Evolutionary conservation across 2,113 vertebrate genomes (phyloP).

Genomic region (Capricornis sumatraensis): DNA sequence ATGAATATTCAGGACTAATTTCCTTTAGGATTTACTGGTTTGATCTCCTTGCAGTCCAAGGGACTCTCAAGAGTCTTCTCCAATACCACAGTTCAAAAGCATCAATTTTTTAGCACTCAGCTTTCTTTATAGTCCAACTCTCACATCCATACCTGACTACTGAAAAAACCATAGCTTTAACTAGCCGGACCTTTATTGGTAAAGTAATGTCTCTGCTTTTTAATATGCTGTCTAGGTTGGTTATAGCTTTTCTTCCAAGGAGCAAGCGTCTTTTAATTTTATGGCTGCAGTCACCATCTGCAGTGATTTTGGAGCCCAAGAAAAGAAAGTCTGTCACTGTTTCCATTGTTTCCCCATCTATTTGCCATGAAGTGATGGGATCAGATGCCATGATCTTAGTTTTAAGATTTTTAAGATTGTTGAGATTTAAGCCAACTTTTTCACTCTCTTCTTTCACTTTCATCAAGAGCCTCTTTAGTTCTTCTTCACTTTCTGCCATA

Average conservation of each 20-base stretch:
- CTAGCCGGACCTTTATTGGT: rapidly evolving
- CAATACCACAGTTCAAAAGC: neutral
- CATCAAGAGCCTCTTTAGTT: neutral
- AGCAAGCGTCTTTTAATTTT: neutral
- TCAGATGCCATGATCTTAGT: neutral
- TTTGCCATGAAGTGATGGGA: neutral
- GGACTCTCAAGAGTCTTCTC: neutral
- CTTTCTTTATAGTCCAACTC: neutral
- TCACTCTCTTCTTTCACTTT: neutral
- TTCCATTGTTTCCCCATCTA: neutral
- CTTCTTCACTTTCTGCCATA: neutral
- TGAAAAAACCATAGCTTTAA: neutral
- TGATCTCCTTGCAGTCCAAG: neutral
- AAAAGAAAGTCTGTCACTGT: neutral
- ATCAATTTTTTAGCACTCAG: neutral
- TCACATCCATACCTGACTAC: neutral
- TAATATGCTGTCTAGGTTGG: neutral
- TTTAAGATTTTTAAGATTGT: neutral
- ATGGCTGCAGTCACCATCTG: neutral
- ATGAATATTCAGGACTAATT: neutral
- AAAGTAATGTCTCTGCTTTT: neutral
- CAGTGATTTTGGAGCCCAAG: neutral
- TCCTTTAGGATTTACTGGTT: neutral
- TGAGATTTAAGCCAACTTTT: neutral
- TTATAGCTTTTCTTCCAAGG: neutral